Conservation (phyloP, 2,113 vertebrate genomes). For the Typhlomys cinereus region DNA sequence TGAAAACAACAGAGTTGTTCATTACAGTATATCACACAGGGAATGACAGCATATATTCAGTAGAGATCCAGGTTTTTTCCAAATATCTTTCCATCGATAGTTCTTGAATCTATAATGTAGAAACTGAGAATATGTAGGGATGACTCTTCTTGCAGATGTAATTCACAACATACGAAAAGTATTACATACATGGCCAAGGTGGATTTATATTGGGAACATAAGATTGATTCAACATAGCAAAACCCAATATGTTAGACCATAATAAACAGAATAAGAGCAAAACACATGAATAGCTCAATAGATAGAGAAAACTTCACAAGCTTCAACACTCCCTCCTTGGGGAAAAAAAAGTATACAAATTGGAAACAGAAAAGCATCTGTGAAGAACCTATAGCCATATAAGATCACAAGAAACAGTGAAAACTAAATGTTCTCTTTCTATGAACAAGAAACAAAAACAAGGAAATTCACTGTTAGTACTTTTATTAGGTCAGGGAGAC, state of each 20-base stretch:
- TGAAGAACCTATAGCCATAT: constrained; percentile 4
- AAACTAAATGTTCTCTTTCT: not conserved
- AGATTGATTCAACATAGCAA: not conserved
- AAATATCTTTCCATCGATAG: not conserved
- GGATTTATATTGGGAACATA: constrained; percentile 26
- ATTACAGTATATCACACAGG: not conserved
- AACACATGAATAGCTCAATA: not conserved
- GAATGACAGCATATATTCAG: not conserved
- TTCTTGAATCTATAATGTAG: not conserved
- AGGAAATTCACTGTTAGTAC: not conserved
- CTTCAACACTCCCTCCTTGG: not conserved
- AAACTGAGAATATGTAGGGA: not conserved
- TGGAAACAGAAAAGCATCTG: constrained; percentile 5
- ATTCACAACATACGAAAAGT: constrained; percentile 6
- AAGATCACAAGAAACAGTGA: not conserved
- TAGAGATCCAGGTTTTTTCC: not conserved
- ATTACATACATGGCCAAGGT: not conserved
- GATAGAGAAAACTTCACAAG: constrained; percentile 16
- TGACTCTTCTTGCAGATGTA: not conserved
- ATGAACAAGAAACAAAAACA: not conserved
- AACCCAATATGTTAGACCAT: not conserved
- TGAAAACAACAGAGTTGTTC: not conserved
- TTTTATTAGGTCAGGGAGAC: not conserved
- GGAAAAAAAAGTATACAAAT: not conserved
- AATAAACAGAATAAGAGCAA: constrained; percentile 29